A percentile compares a stretch with the other conserved stretches of the same genome.
Evolutionary conservation across 2,113 vertebrate species (phyloP).

Genomic region (Dipodomys ordii): DNA sequence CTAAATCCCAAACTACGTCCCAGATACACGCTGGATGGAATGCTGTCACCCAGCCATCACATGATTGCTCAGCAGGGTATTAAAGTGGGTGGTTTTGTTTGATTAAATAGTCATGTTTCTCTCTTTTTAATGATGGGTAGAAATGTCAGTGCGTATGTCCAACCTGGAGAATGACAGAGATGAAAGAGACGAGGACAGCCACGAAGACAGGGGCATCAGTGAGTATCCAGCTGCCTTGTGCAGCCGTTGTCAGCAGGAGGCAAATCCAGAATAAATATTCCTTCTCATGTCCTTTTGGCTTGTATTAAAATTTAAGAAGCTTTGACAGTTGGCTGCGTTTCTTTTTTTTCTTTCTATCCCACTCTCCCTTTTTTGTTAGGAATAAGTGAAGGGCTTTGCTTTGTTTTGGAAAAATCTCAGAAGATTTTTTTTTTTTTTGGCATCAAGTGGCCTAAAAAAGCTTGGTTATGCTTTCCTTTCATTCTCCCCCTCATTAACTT

Average conservation of each 20-base stretch:
- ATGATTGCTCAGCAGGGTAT: neutral
- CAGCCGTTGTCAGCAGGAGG: neutral
- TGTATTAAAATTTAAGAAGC: slow-evolving; percentile 42
- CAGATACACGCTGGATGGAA: neutral
- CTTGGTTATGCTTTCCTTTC: neutral
- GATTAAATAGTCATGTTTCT: slow-evolving; percentile 79
- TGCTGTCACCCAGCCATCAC: slow-evolving; percentile 52
- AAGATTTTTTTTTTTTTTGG: neutral
- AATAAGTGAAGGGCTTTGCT: slow-evolving; percentile 17
- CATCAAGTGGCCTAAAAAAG: no score
- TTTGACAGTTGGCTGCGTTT: neutral
- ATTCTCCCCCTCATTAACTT: neutral
- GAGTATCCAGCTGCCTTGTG: slow-evolving; percentile 78
- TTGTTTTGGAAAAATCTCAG: slow-evolving; percentile 27
- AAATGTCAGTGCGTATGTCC: slow-evolving; percentile 99
- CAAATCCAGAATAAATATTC: neutral
- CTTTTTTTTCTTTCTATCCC: neutral
- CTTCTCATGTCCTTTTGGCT: slow-evolving; percentile 47
- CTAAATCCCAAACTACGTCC: no score
- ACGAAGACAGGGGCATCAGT: slow-evolving; percentile 99
- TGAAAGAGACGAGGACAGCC: slow-evolving; percentile 97
- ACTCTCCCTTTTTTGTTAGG: neutral
- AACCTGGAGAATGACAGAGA: slow-evolving; percentile 98
- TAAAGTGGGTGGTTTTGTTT: slow-evolving; percentile 54
- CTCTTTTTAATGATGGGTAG: slow-evolving; percentile 86